These are phyloP conservation scores for Phaethon lepturus DNA, from an alignment of 2,113 vertebrate genomes.

Conservation along the genomic window DNA sequence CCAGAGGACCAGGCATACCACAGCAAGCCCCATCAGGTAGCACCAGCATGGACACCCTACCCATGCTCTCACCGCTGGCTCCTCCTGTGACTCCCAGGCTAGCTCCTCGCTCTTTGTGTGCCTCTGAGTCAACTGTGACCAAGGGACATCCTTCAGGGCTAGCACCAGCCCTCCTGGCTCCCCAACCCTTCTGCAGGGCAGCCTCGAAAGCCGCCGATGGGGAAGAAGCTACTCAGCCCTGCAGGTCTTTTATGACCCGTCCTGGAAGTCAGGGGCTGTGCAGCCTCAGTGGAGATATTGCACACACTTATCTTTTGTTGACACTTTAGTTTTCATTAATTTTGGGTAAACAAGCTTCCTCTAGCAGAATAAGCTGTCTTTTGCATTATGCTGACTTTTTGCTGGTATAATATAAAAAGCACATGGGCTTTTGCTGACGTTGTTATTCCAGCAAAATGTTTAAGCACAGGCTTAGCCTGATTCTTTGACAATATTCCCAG, in stretches of 20 bases:
- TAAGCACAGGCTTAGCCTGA: constrained; percentile 6
- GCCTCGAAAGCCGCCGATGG: background rate
- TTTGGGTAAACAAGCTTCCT: constrained; percentile 6
- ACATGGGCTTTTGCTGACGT: constrained; percentile 29
- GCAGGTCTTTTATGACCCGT: background rate
- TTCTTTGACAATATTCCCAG: constrained; percentile 51
- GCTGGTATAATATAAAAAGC: constrained; percentile 15
- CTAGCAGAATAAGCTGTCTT: constrained; percentile 13
- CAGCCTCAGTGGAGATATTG: background rate
- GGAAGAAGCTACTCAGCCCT: background rate
- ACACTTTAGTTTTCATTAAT: background rate
- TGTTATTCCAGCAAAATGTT: constrained; percentile 23
- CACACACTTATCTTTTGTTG: background rate
- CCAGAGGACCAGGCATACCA: background rate
- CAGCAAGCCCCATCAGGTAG: background rate
- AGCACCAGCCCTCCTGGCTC: background rate
- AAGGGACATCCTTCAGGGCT: background rate
- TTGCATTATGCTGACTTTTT: constrained; percentile 14
- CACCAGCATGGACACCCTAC: background rate
- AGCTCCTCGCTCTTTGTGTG: background rate
- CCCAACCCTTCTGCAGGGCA: background rate
- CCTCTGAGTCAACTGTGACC: accelerated
- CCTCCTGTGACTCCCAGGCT: background rate
- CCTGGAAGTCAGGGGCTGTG: background rate
- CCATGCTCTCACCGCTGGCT: background rate